These are phyloP conservation scores for Xylota sylvarum DNA, from an alignment of 2,888 invertebrate species.

Conservation along the genomic window DNA sequence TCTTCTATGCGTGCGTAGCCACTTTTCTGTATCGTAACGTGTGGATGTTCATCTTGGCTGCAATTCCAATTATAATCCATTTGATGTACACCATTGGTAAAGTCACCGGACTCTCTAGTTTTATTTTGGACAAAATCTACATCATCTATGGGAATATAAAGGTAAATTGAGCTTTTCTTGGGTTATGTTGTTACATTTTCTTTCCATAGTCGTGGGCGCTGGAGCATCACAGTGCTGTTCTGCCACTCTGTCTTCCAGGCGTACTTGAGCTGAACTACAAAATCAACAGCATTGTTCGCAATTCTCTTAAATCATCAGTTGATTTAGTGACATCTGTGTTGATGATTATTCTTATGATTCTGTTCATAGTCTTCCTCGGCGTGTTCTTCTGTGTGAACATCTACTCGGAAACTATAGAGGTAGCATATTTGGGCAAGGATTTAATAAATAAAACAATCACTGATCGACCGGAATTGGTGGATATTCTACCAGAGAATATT, in stretches of 20 bases:
- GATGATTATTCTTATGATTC: conserved; percentile 93
- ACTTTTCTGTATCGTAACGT: conserved; percentile 95
- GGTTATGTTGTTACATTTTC: neutral
- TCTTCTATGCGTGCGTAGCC: conserved; percentile 92
- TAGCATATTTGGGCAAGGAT: conserved; percentile 95
- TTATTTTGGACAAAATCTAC: conserved; percentile 80
- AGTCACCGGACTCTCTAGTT: conserved; percentile 82
- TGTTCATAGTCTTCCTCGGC: conserved; percentile 91
- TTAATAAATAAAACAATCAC: conserved; percentile 95
- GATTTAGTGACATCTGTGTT: conserved; percentile 94
- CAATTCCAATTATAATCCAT: conserved; percentile 88
- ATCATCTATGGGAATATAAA: conserved; percentile 79
- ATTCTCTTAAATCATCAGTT: conserved; percentile 90
- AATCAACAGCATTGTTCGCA: conserved; percentile 87
- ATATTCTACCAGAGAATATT: conserved; percentile 89
- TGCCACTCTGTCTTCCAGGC: conserved; percentile 92
- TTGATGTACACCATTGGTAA: conserved; percentile 81
- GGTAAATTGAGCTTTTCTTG: conserved; percentile 67
- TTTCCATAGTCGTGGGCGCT: conserved; percentile 85
- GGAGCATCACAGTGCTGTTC: conserved; percentile 87
- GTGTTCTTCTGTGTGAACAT: conserved; percentile 91
- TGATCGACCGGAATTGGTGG: conserved; percentile 93
- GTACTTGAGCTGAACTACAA: conserved; percentile 89
- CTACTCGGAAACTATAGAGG: conserved; percentile 96
- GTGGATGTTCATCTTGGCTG: conserved; percentile 91